A percentile compares a stretch with the other conserved stretches of the same genome.
These are phyloP conservation scores for Mirza zaza DNA, from an alignment of 2,113 vertebrate species.

Conservation along the genomic window DNA sequence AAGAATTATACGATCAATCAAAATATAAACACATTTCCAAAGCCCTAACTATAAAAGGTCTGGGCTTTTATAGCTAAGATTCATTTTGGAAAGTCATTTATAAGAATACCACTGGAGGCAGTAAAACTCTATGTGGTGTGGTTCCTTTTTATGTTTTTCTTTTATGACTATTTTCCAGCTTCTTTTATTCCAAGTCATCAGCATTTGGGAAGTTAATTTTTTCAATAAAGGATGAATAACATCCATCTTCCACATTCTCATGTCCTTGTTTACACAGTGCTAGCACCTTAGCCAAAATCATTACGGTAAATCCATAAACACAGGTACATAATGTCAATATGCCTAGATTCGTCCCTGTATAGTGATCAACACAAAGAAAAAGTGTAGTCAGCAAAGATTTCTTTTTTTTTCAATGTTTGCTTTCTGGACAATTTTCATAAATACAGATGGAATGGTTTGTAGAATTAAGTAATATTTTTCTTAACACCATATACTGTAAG, in stretches of 20 bases:
- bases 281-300: neutral
- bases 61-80: neutral
- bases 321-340: neutral
- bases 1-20: neutral
- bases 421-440: neutral
- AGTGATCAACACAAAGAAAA: neutral
- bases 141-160: neutral
- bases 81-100: slow-evolving; percentile 7
- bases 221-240: neutral
- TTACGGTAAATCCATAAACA: neutral
- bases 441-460: neutral
- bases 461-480: neutral
- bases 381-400: neutral
- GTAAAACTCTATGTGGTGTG: neutral
- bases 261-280: neutral
- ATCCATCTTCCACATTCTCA: neutral
- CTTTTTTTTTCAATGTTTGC: neutral
- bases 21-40: slow-evolving; percentile 21
- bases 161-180: slow-evolving; percentile 49
- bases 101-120: neutral
- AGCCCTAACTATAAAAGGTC: neutral
- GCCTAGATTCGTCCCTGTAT: neutral
- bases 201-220: neutral
- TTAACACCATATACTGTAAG: neutral
- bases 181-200: slow-evolving; percentile 11